Conservation (phyloP, 2,113 vertebrate genomes). For the Neomonachus schauinslandi region DNA sequence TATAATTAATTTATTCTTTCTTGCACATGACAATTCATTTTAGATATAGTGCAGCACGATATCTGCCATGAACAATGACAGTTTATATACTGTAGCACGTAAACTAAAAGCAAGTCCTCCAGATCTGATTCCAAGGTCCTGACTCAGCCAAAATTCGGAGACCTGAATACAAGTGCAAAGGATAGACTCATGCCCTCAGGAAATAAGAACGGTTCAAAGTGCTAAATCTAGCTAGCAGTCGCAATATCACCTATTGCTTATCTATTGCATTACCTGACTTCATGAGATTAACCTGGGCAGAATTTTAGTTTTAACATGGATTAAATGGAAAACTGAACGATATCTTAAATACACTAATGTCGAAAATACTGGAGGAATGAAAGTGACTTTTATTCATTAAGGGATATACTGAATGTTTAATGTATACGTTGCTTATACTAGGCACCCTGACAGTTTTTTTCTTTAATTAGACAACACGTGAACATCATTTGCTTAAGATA, state of each 20-base stretch:
- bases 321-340: conserved; percentile 34
- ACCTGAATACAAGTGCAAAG: background rate
- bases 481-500: conserved; percentile 30
- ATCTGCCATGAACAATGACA: background rate
- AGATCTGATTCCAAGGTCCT: conserved; percentile 40
- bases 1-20: conserved; percentile 31
- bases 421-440: background rate
- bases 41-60: background rate
- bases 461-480: conserved; percentile 29
- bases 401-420: background rate
- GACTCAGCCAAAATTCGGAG: conserved; percentile 57
- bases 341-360: background rate
- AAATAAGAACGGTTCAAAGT: conserved; percentile 33
- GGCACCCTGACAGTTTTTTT: background rate
- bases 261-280: conserved; percentile 27
- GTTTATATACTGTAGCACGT: background rate
- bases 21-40: background rate
- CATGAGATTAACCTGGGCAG: conserved; percentile 27
- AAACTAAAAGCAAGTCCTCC: conserved; percentile 5
- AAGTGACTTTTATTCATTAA: conserved; percentile 10
- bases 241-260: background rate
- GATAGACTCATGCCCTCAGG: conserved; percentile 14
- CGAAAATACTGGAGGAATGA: conserved; percentile 8
- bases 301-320: conserved; percentile 54
- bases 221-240: background rate